phyloP scores from a whole-genome alignment of 2,888 invertebrate species.

The Lepidonotus clava region DNA sequence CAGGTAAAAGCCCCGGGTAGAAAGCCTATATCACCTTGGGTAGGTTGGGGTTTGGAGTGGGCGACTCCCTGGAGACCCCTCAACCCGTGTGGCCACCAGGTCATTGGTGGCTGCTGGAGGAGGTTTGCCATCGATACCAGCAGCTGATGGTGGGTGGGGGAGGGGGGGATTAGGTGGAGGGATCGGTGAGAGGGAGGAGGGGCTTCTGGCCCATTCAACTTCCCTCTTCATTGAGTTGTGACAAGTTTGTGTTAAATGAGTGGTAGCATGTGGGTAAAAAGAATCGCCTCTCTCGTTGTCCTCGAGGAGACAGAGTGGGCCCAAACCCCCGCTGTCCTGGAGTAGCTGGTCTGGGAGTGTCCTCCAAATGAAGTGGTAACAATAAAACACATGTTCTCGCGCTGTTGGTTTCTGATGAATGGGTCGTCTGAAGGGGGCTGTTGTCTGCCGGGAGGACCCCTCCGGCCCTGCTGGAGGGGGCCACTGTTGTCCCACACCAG shows the following conservation, averaged over 20 bases:
- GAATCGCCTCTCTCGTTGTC: not conserved
- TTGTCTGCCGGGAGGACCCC: not conserved
- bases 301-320: not conserved
- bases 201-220: not conserved
- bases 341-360: not conserved
- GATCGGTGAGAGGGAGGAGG: not conserved
- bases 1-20: too few species aligned
- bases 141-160: not conserved
- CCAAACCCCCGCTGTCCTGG: not conserved
- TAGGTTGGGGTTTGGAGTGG: too few species aligned
- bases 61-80: too few species aligned
- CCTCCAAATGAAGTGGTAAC: slow-evolving; percentile 25
- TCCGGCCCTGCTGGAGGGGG: not conserved
- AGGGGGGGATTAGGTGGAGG: not conserved
- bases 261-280: not conserved
- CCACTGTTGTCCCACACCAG: not conserved
- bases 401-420: slow-evolving; percentile 24
- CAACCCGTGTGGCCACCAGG: too few species aligned
- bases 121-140: not conserved
- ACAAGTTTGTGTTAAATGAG: slow-evolving; percentile 1
- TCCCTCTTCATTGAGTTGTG: slow-evolving; percentile 5
- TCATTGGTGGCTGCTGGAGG: not conserved
- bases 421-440: slow-evolving; percentile 1
- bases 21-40: too few species aligned
- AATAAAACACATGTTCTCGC: slow-evolving; percentile 45